Evolutionary conservation across 2,113 vertebrate genomes (phyloP).

Genomic region (Nothocercus nigrocapillus): DNA sequence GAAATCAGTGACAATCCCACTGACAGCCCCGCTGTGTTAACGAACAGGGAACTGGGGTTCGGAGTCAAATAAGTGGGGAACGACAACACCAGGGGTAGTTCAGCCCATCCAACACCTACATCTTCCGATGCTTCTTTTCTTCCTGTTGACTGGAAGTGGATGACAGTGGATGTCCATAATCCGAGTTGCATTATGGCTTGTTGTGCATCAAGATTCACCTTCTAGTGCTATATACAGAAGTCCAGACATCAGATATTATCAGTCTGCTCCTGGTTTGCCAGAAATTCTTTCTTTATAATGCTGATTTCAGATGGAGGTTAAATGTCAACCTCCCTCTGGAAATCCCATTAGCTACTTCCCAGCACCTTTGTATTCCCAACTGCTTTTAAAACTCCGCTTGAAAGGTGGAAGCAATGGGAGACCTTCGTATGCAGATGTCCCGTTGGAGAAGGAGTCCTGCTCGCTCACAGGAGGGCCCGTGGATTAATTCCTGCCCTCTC

Average conservation of each 20-base stretch:
- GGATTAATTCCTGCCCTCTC: neutral
- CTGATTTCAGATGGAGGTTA: neutral
- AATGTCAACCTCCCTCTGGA: neutral
- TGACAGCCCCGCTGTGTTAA: too few species aligned
- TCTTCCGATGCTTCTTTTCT: neutral
- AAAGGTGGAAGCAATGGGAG: neutral
- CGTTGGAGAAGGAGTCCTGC: neutral
- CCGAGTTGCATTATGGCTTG: fast-evolving
- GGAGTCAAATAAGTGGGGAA: neutral
- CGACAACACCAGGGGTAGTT: neutral
- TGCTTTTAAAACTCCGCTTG: neutral
- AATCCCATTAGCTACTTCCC: neutral
- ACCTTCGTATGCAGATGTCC: neutral
- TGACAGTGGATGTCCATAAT: fast-evolving
- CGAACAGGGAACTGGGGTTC: too few species aligned
- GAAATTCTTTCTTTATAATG: neutral
- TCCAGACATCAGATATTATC: neutral
- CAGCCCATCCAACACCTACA: neutral
- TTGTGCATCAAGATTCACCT: fast-evolving
- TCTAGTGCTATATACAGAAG: neutral
- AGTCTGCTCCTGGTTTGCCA: fast-evolving
- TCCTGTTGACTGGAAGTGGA: neutral
- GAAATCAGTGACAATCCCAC: too few species aligned
- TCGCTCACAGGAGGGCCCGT: fast-evolving
- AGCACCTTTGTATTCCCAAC: neutral